Evolutionary conservation across 2,113 vertebrate species (phyloP).

Genomic region (Gymnogyps californianus): DNA sequence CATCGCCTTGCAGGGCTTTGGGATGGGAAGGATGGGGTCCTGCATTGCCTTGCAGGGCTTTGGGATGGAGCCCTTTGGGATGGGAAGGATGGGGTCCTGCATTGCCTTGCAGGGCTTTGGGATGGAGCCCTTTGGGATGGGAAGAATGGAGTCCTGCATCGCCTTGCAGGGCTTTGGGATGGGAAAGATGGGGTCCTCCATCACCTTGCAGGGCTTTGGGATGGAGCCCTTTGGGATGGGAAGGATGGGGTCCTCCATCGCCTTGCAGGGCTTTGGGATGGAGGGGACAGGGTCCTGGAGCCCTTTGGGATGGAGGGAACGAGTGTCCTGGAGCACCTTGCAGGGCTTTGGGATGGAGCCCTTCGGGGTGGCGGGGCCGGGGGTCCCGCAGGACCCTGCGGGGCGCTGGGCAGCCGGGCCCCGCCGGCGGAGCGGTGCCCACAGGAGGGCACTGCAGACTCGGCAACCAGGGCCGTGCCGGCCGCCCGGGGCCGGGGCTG

Average conservation of each 20-base stretch:
- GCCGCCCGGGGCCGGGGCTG: background rate
- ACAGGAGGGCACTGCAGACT: conserved; percentile 5
- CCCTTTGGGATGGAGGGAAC: background rate
- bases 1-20: background rate
- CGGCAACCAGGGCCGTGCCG: background rate
- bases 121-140: too few species aligned
- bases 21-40: background rate
- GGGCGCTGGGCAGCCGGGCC: background rate
- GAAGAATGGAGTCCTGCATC: too few species aligned
- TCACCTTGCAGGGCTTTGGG: background rate
- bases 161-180: background rate
- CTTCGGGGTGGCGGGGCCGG: background rate
- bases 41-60: fast-evolving
- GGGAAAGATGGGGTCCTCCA: background rate
- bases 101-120: background rate
- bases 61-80: background rate
- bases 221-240: too few species aligned
- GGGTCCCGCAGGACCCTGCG: background rate
- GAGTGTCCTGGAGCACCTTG: background rate
- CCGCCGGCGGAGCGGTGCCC: background rate
- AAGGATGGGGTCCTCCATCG: too few species aligned
- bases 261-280: background rate
- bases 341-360: background rate
- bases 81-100: background rate
- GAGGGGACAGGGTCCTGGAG: too few species aligned